Evolutionary conservation across 2,113 vertebrate species (phyloP).

Genomic region (Pelmatolapia mariae): DNA sequence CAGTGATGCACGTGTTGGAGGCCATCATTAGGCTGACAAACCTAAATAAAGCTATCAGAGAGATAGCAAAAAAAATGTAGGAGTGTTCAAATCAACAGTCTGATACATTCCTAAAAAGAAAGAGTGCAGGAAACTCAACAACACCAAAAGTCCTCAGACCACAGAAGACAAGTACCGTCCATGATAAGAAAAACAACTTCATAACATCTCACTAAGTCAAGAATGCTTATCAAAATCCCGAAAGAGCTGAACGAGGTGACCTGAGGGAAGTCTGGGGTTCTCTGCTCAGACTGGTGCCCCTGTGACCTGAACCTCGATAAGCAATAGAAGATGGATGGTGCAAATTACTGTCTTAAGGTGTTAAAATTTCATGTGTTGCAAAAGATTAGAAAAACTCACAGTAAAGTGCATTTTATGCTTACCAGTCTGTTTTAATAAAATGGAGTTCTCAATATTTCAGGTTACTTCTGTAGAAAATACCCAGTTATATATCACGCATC

Average conservation of each 20-base stretch:
- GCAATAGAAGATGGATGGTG: background rate
- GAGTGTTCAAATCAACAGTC: background rate
- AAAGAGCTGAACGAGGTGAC: background rate
- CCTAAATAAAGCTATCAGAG: background rate
- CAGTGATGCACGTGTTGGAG: background rate
- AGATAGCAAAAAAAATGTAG: background rate
- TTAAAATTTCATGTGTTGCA: background rate
- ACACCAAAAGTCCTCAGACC: background rate
- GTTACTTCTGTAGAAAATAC: background rate
- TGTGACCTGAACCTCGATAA: fast-evolving
- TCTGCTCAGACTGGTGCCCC: background rate
- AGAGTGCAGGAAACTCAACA: background rate
- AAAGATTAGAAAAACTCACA: background rate
- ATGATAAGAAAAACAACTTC: background rate
- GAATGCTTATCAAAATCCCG: background rate
- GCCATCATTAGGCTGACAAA: background rate
- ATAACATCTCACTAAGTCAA: background rate
- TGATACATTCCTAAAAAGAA: background rate
- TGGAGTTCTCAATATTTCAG: background rate
- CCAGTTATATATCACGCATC: background rate
- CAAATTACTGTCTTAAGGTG: background rate
- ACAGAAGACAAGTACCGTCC: background rate
- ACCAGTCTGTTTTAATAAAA: background rate
- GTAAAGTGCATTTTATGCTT: background rate
- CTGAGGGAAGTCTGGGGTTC: background rate